Conservation (phyloP, 2,888 invertebrate species). For the Rhopalosiphum nymphaeae region DNA sequence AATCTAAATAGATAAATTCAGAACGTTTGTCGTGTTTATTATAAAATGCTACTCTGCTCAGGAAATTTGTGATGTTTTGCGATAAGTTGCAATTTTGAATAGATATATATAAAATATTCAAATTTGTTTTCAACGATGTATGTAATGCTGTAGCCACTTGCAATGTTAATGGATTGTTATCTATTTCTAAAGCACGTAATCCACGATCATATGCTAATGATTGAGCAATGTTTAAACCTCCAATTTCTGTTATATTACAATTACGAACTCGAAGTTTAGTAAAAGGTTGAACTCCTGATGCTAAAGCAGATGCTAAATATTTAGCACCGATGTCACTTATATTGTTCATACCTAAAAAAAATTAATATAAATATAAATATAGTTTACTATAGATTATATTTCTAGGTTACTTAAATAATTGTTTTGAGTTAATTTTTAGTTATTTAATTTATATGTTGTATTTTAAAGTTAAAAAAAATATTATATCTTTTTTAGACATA, state of each 20-base stretch:
- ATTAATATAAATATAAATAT: neutral
- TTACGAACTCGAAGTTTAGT: constrained; percentile 26
- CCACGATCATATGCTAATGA: constrained; percentile 44
- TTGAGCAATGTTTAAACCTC: constrained; percentile 29
- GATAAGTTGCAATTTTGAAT: constrained; percentile 25
- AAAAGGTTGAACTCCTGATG: constrained; percentile 33
- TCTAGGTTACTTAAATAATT: neutral
- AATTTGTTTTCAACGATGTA: neutral
- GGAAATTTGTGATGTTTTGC: neutral
- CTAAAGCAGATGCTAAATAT: constrained; percentile 45
- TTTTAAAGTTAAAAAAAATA: neutral
- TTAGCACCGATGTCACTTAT: constrained; percentile 26
- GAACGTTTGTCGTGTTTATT: constrained; percentile 20
- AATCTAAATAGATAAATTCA: neutral
- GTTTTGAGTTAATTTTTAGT: neutral
- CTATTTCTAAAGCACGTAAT: constrained; percentile 14
- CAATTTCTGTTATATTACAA: constrained; percentile 40
- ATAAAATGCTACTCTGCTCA: constrained; percentile 6
- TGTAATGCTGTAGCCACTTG: constrained; percentile 17
- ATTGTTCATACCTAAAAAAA: constrained; percentile 40
- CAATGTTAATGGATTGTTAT: constrained; percentile 40
- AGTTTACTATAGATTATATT: neutral
- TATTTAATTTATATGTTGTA: neutral
- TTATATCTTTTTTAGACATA: neutral
- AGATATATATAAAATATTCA: neutral